These are phyloP conservation scores for Botia kubotai DNA, from an alignment of 2,797 vertebrate genomes.

Conservation along the genomic window DNA sequence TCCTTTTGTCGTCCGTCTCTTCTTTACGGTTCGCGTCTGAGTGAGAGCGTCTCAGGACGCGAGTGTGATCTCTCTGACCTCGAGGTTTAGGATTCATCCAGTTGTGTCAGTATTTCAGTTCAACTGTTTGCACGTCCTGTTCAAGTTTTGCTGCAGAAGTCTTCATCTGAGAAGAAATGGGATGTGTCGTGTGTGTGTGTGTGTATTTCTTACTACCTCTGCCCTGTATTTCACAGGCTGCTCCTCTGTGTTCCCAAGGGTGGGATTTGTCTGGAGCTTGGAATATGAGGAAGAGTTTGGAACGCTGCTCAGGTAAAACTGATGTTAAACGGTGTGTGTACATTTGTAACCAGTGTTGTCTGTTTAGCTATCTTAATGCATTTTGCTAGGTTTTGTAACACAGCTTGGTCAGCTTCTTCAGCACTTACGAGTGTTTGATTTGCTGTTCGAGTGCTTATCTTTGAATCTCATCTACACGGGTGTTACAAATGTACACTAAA, in stretches of 20 bases:
- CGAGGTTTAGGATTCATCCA: conserved; percentile 77
- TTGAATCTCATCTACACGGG: conserved; percentile 28
- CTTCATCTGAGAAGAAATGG: conserved; percentile 80
- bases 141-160: conserved; percentile 82
- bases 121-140: conserved; percentile 69
- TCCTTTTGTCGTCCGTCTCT: conserved; percentile 67
- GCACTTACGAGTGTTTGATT: conserved; percentile 47
- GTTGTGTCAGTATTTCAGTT: conserved; percentile 72
- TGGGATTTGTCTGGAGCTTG: conserved; percentile 36
- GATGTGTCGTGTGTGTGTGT: conserved; percentile 42
- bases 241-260: conserved; percentile 46
- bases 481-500: conserved; percentile 53
- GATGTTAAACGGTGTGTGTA: conserved; percentile 53
- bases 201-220: conserved; percentile 44
- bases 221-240: conserved; percentile 45
- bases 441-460: conserved; percentile 45
- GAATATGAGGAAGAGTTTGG: conserved; percentile 58
- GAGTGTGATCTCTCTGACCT: conserved; percentile 71
- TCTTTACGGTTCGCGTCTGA: conserved; percentile 81
- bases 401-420: conserved; percentile 35
- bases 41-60: conserved; percentile 78
- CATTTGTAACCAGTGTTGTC: conserved; percentile 64
- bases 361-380: conserved; percentile 58
- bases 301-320: conserved; percentile 51
- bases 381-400: conserved; percentile 46